These are phyloP conservation scores for Felis chaus DNA, from an alignment of 2,113 vertebrate genomes.

Conservation along the genomic window DNA sequence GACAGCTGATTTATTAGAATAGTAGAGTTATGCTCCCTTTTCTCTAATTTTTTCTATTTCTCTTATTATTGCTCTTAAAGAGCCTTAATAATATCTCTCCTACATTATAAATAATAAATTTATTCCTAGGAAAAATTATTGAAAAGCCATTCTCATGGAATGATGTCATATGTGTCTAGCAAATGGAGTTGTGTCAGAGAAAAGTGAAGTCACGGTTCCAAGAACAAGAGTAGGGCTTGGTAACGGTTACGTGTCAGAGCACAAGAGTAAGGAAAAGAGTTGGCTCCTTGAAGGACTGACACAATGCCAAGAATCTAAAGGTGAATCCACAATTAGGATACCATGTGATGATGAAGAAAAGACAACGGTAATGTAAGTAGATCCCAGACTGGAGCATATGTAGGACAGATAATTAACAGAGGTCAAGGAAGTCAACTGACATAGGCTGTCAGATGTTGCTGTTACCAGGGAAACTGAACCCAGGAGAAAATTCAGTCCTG, in stretches of 20 bases:
- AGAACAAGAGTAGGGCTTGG: background rate
- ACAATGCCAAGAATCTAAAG: background rate
- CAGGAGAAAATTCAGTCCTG: background rate
- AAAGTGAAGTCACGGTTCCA: background rate
- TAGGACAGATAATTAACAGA: background rate
- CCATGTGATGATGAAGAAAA: background rate
- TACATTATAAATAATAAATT: background rate
- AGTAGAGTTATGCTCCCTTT: background rate
- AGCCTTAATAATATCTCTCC: background rate
- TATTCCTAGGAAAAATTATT: background rate
- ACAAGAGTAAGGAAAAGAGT: background rate
- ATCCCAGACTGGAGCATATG: background rate
- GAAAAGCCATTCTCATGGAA: background rate
- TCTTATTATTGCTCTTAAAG: background rate
- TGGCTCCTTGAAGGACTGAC: conserved; percentile 24
- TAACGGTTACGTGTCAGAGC: background rate
- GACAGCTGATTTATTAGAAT: background rate
- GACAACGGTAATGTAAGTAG: background rate
- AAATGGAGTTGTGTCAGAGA: background rate
- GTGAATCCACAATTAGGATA: background rate
- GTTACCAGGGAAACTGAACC: background rate
- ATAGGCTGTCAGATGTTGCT: background rate
- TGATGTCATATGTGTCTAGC: background rate
- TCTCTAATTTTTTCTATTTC: background rate
- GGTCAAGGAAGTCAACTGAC: background rate